Evolutionary conservation across 1,140 invertebrate genomes (phyloP).

Genomic region (Bombus superbus): DNA sequence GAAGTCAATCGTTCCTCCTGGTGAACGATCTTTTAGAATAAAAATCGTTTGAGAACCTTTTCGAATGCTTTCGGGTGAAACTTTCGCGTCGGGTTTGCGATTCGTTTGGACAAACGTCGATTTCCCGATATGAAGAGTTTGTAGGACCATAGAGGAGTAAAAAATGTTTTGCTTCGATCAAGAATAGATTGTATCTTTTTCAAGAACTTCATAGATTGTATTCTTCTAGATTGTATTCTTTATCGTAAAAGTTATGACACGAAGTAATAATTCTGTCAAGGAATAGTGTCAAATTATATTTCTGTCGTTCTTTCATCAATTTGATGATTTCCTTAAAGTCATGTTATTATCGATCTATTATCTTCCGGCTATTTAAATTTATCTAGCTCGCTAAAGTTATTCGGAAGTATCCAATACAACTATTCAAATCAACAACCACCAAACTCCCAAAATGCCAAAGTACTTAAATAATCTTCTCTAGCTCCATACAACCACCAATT

Average conservation of each 20-base stretch:
- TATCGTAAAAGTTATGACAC: too few species aligned
- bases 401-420: too few species aligned
- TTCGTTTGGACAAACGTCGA: not conserved
- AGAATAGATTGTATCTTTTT: too few species aligned
- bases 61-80: not conserved
- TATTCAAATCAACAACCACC: not conserved
- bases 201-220: not conserved
- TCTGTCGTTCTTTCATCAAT: not conserved
- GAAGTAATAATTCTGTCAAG: not conserved
- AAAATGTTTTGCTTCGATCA: not conserved
- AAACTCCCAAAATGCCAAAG: not conserved
- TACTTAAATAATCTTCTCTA: not conserved
- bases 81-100: not conserved
- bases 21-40: not conserved
- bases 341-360: too few species aligned
- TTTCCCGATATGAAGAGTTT: not conserved
- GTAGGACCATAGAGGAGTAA: not conserved
- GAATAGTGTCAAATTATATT: not conserved
- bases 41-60: not conserved
- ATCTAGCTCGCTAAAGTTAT: not conserved
- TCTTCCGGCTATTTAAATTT: too few species aligned
- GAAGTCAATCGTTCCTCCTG: not conserved
- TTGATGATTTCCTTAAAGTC: too few species aligned
- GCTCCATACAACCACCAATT: too few species aligned
- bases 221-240: not conserved